phyloP scores from a whole-genome alignment of 2,888 invertebrate species.

The Uloborus plumipes region DNA sequence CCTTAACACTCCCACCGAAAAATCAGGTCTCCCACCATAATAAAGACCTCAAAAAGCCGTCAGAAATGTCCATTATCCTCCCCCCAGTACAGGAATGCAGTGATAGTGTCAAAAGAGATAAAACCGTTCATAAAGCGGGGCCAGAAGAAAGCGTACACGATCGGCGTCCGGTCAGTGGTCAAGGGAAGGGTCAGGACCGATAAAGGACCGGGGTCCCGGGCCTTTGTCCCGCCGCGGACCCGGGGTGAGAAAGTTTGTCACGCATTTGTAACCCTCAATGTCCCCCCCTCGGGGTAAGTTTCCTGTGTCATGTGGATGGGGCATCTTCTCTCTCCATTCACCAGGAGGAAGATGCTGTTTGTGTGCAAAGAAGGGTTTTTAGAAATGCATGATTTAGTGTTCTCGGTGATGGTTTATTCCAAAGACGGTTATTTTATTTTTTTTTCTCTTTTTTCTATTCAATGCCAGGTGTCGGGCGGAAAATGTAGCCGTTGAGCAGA shows the following conservation, averaged over 20 bases:
- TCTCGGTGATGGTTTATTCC: background rate
- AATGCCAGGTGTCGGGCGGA: slow-evolving; percentile 10
- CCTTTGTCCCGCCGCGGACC: slow-evolving; percentile 12
- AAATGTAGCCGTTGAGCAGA: background rate
- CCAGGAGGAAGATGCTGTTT: slow-evolving; percentile 1
- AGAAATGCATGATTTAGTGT: slow-evolving; percentile 31
- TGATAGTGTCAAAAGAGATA: slow-evolving; percentile 8
- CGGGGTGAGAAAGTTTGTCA: slow-evolving; percentile 49
- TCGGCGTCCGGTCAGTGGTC: slow-evolving; percentile 31
- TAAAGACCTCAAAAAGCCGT: slow-evolving; percentile 11
- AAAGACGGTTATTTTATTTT: background rate
- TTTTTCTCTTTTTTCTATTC: background rate
- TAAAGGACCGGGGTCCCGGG: slow-evolving; percentile 16
- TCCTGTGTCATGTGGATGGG: background rate
- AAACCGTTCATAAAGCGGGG: slow-evolving; percentile 9
- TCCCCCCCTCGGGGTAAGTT: slow-evolving; percentile 12
- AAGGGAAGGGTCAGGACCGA: slow-evolving; percentile 12
- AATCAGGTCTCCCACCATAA: background rate
- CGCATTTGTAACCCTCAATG: slow-evolving; percentile 47
- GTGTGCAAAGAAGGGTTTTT: too few species aligned
- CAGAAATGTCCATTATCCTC: background rate
- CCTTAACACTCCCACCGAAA: too few species aligned
- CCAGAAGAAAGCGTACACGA: background rate
- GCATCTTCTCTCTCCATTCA: background rate
- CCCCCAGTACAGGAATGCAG: background rate